Base-by-base conservation (phyloP, 1,140 invertebrate genomes). In the Octopus sinensis region DNA sequence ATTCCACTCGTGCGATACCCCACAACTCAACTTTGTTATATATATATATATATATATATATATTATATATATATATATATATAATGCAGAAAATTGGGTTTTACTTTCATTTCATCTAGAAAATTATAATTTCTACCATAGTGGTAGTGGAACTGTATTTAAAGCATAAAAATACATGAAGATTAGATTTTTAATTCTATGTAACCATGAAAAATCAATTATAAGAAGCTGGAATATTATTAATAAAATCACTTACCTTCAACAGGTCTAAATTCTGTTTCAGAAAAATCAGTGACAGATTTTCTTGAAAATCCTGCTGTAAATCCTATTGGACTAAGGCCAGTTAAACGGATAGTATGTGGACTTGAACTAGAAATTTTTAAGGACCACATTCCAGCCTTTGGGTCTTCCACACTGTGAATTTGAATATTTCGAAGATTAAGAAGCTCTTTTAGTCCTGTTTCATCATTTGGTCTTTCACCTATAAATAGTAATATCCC, bases 331-430 rank as follows among this genome's bases (percentile, higher is more conserved):
- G 92, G 91, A 76, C 94, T 94, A 9, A 94, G 88, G 0, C 94
- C 94, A 17, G 93, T 94, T 12, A 94, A 92, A 77, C 93, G 91
- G 6, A 95, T 92, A 0, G 94, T 93, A 86, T 95, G 93, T 6
- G 92, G 89, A 17, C 93, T 91, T 30, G 92, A 90, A 86, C 93
- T 93, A n/a, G 91, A 91, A 0, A 94, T 92, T 4, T 92, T 91
- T 4, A 95, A 91, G 23, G 91, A 92, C 92, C 92, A 93, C 4
- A 91, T 91, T 4, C 94, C 94, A 3, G 93, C 92, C 75, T 91
- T 90, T 0, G 94, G 94, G 62, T 94, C 90, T 84, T 93, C 90
- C 2, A 94, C 91, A 85, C 92, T 92, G n/a, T 92, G 87, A 52
- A 93, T 92, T 88, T 93, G 93, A 79, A 94, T 93, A 86, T 94